Percentiles rank a stretch among this genome's conserved stretches.
phyloP scores from a whole-genome alignment of 2,888 invertebrate species.

The Eretmocerus hayati region DNA sequence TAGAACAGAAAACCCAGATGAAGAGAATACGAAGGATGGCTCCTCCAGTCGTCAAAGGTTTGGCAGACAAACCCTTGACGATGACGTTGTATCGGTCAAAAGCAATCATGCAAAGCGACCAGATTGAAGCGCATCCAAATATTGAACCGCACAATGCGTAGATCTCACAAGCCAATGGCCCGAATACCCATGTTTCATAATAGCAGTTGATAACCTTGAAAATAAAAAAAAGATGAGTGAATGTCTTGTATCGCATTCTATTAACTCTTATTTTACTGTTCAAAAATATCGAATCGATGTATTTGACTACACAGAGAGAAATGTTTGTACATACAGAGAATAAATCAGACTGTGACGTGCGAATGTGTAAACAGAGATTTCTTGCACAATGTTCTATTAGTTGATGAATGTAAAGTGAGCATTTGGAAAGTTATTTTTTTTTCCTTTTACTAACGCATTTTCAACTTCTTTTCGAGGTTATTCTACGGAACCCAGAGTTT shows the following conservation, averaged over 20 bases:
- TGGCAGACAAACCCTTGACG: constrained; percentile 79
- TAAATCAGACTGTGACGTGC: too few relatives aligned
- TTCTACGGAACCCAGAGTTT: too few relatives aligned
- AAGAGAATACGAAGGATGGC: constrained; percentile 70
- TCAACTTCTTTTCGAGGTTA: too few relatives aligned
- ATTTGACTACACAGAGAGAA: too few relatives aligned
- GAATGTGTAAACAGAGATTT: too few relatives aligned
- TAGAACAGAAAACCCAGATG: constrained; percentile 70
- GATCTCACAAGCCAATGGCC: constrained; percentile 77
- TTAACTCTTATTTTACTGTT: neutral
- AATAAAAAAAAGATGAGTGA: neutral
- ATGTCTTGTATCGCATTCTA: too few relatives aligned
- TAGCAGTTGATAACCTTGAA: constrained; percentile 66
- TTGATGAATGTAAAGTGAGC: too few relatives aligned
- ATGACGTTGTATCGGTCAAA: constrained; percentile 92
- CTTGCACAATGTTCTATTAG: too few relatives aligned
- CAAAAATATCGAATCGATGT: neutral
- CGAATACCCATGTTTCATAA: constrained; percentile 58
- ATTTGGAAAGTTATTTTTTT: too few relatives aligned
- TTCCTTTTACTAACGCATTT: too few relatives aligned
- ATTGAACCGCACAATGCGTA: constrained; percentile 83
- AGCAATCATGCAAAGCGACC: constrained; percentile 89
- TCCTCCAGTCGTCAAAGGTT: constrained; percentile 75
- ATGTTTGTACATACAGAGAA: too few relatives aligned
- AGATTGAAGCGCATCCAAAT: constrained; percentile 85